Percentiles rank a stretch among this genome's conserved stretches.
phyloP scores from a whole-genome alignment of 2,888 invertebrate species.

The Melanargia galathea region DNA sequence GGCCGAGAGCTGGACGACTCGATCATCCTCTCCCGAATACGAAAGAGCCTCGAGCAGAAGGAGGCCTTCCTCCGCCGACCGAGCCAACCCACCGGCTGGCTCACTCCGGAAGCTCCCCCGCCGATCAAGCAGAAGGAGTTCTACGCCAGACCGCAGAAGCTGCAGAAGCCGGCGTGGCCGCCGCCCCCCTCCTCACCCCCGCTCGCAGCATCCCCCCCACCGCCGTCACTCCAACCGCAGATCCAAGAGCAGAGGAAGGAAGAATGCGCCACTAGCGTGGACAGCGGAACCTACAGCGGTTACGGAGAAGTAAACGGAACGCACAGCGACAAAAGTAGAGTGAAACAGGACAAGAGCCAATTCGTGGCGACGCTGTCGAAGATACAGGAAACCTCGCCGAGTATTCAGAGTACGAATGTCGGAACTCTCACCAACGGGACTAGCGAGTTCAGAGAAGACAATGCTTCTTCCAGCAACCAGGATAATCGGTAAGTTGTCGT shows the following conservation, averaged over 20 bases:
- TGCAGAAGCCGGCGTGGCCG: slow-evolving; percentile 88
- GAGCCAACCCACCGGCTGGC: slow-evolving; percentile 84
- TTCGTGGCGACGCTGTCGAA: slow-evolving; percentile 84
- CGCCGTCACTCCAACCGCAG: slow-evolving; percentile 59
- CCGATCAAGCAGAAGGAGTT: slow-evolving; percentile 86
- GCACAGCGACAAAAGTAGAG: slow-evolving; percentile 62
- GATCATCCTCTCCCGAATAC: slow-evolving; percentile 87
- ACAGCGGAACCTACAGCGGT: slow-evolving; percentile 73
- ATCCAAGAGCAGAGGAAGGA: slow-evolving; percentile 64
- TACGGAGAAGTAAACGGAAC: slow-evolving; percentile 74
- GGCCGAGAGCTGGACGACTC: slow-evolving; percentile 87
- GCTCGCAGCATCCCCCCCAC: slow-evolving; percentile 83
- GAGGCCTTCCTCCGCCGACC: slow-evolving; percentile 93
- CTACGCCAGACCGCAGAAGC: slow-evolving; percentile 89
- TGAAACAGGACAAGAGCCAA: slow-evolving; percentile 71
- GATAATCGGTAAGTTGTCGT: slow-evolving; percentile 67
- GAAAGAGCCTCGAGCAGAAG: slow-evolving; percentile 93
- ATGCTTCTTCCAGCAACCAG: slow-evolving; percentile 61
- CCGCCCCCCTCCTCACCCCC: slow-evolving; percentile 78
- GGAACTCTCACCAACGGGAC: slow-evolving; percentile 73
- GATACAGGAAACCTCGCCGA: slow-evolving; percentile 84
- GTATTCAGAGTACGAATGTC: slow-evolving; percentile 62
- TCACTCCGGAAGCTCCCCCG: slow-evolving; percentile 73
- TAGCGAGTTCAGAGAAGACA: slow-evolving; percentile 62
- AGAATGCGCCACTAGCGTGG: slow-evolving; percentile 74